Evolutionary conservation across 2,797 vertebrate species (phyloP), one percentile per base, ranked within the genome.

Genomic region (Scolopax bukidnonensis): DNA sequence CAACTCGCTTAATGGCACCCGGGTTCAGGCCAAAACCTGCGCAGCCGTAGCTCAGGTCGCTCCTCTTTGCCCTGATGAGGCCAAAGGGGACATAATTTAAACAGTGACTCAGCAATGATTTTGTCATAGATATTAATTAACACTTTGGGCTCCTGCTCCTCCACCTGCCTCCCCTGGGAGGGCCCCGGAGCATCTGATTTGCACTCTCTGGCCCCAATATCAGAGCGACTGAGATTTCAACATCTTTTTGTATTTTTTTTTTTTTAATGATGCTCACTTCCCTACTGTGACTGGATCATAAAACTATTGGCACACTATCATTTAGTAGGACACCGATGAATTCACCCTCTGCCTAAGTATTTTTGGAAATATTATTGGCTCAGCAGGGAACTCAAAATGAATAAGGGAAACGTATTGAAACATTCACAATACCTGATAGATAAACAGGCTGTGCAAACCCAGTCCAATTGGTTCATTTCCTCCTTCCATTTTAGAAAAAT

Each of bases 361-460:
- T 95, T 90, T 96, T 90, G 51, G 73, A 95, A 93, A 59, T 82
- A 28, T 78, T 94, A 83, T 79, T 95, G 86, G 43, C 64, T 74
- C 94, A 84, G 83, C 41, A 63, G 81, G 86, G 86, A 89, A 84
- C 41, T 61, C 47, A 60, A 61, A 85, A 84, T 51, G 32, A 56
- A 71, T 33, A 87, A 50, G 38, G 12, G 56, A 92, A 90, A 79
- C 1, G 3, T 64, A 94, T 71, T 50, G 83, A 94, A 87, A 32
- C 7, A 7, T 54, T 70, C 57, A 80, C 53, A 84, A 43, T 64
- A 84, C 17, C 36, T 64, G 12, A 83, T 68, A 82, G 47, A 86
- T 53, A 90, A 79, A 90, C 36, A 84, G 59, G 56, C 36, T 56
- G 50, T 32, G n/a, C 32, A 94, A 96, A 56, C 16, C 4, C 25